A percentile compares a stretch with the other conserved stretches of the same genome.
These are phyloP conservation scores for Stramonita haemastoma DNA, from an alignment of 2,888 invertebrate species.

Conservation along the genomic window DNA sequence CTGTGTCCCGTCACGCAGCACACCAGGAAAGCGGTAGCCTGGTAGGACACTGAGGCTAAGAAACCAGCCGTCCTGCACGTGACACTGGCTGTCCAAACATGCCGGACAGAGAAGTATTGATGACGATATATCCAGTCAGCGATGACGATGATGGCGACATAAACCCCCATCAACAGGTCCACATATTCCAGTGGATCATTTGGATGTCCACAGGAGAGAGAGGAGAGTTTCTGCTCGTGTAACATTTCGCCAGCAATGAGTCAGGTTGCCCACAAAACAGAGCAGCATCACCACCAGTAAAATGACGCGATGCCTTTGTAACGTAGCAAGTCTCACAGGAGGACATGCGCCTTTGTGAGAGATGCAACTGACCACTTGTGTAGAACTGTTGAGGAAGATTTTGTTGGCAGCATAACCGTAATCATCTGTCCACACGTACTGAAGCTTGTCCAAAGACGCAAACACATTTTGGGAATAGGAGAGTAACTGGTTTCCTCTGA, in stretches of 20 bases:
- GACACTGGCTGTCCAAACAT: conserved; percentile 54
- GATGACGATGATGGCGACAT: conserved; percentile 53
- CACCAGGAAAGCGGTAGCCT: conserved; percentile 82
- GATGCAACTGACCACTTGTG: conserved; percentile 24
- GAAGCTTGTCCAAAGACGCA: neutral
- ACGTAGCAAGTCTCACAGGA: conserved; percentile 44
- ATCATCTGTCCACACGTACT: neutral
- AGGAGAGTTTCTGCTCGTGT: neutral
- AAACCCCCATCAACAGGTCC: conserved; percentile 58
- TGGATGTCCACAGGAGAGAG: neutral
- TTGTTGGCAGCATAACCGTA: conserved; percentile 12
- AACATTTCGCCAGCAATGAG: conserved; percentile 34
- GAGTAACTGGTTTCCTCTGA: neutral
- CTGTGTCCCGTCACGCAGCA: conserved; percentile 83
- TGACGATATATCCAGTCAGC: conserved; percentile 55
- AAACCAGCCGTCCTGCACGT: conserved; percentile 56
- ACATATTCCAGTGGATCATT: conserved; percentile 51
- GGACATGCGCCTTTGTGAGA: conserved; percentile 41
- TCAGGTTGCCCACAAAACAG: conserved; percentile 40
- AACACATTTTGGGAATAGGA: neutral
- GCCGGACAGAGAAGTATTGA: conserved; percentile 55
- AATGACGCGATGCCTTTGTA: conserved; percentile 20
- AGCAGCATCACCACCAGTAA: conserved; percentile 40
- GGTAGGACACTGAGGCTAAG: conserved; percentile 78
- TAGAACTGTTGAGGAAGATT: conserved; percentile 12